Evolutionary conservation across 1,140 invertebrate species (phyloP), one percentile per base, ranked within the genome.

Genomic region (Oncopeltus fasciatus): DNA sequence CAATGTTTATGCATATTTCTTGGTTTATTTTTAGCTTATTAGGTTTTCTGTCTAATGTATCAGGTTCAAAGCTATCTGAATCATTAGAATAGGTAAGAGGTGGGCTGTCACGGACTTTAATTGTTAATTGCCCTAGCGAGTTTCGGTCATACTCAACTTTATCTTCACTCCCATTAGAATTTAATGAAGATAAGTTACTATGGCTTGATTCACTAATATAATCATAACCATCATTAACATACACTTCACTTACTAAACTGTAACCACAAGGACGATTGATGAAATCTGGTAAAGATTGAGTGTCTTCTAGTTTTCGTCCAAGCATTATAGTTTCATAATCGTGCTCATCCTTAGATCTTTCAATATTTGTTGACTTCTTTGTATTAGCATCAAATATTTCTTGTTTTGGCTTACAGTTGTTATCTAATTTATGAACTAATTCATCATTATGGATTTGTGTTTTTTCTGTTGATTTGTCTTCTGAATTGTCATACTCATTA

Each of bases 31-130:
- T 79, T 2, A 80, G 69, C 68, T 84, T 87, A 66, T 77, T 80
- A 43, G 85, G 83, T 70, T 89, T 88, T n/a, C 88, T 74, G 69
- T 90, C 88, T 26, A 90, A 72, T 0, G 88, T 91, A 67, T 91
- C 88, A 0, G 87, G 87, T 70, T 91, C 88, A 68, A 88, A 90
- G 59, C 78, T 78, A 65, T 90, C 87, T 2, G 83, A 84, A 64
- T 86, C 84, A 58, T 67, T 65, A 68, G 78, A 79, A 1, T 83
- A 80, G 63, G 85, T 84, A 69, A 84, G 82, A 67, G 82, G 78
- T 1, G 83, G 78, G 0, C 82, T 80, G 70, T 86, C 85, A 70
- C 85, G 83, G 0, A 90, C 84, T 72, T 87, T 85, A 62, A 91
- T 91, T 18, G 87, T 83, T 47, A 87, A 70, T 66, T 83, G 83